Base-by-base conservation (phyloP, 37 sponge, comb jelly and placozoan genomes). In the Ianthella basta region DNA sequence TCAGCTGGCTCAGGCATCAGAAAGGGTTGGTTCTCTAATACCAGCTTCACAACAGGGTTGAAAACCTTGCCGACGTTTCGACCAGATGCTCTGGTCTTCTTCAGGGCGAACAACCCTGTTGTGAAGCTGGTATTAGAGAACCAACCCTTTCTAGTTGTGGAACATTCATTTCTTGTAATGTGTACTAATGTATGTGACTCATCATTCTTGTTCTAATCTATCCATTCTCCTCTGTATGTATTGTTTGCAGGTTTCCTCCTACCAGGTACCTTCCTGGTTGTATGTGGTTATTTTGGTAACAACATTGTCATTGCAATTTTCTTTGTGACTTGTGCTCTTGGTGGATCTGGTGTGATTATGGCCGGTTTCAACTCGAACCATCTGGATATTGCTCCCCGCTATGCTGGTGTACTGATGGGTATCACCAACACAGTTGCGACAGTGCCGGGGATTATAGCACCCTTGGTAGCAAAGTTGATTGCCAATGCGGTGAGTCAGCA, bases 361-460 rank as follows among this genome's bases (percentile, higher is more conserved):
- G 87, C 91, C 18, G 97, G 95, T 16, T 89, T 81, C 70, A 87
- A 59, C 64, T 75, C 83, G 59, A 95, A 90, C 65, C 91, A 95
- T 54, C 63, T 97, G 65, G 96, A 95, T 80, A 92, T 95, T 77
- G 96, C 95, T 55, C 95, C 97, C 53, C 57, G 60, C 19, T 91
- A 79, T 60, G 90, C 96, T 63, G 97, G 97, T 0, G 73, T 97
- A 2, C 56, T 97, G n/a, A 95, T 97, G 95, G 97, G 96, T 0
- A 86, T 97, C 36, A 89, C 91, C 21, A 97, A 97, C 84, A 84
- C 70, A 15, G 75, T 36, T 35, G 97, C 81, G 3, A 95, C 96
- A 25, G 65, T 97, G 0, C 93, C 97, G 35, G 97, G 97, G 8
- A 69, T 97, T 60, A 38, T 93, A 25, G 94, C 88, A 21, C 97